Evolutionary conservation across 2,113 vertebrate genomes (phyloP), one percentile per base, ranked within the genome.

Genomic region (Dasyornis broadbenti): DNA sequence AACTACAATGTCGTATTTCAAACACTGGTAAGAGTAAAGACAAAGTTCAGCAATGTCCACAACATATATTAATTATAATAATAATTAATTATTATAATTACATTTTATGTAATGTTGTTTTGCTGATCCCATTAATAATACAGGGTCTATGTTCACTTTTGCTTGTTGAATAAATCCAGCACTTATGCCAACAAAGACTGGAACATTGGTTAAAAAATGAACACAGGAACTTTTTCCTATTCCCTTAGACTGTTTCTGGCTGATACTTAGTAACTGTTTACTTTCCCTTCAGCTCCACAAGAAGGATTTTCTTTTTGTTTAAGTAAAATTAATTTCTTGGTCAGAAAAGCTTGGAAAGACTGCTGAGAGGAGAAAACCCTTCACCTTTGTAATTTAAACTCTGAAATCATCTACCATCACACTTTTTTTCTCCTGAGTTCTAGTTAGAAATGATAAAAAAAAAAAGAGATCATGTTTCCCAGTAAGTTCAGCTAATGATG

Each of bases 401-500:
- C 63, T 75, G 82, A 90, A 91, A 83, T 90, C 2, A 85, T 83
- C 44, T 75, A 50, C 68, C 0, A 2, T 26, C 1, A 31, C 72
- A 50, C 7, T 26, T 64, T 57, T 35, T 57, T 47, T 30, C 7
- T 44, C 6, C 75, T 13, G 22, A 73, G 33, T 88, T 93, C 57
- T 66, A 17, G 15, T 63, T 88, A 83, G 59, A 94, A 90, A 56
- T 60, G 1, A 85, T 53, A 37, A 66, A 82, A 86, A 85, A n/a
- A 44, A 69, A 65, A 40, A 27, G 9, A 77, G 52, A 89, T 95
- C 65, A 23, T 11, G 11, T 95, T 94, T 89, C 89, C 23, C 37
- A 80, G 59, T 59, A 92, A 95, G 21, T 92, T 92, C 83, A 86
- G 75, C 45, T 95, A 96, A 95, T 93, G 90, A 94, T 23, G 22